Conservation (phyloP, 2,797 vertebrate genomes). For the Nannoperca obscura region DNA sequence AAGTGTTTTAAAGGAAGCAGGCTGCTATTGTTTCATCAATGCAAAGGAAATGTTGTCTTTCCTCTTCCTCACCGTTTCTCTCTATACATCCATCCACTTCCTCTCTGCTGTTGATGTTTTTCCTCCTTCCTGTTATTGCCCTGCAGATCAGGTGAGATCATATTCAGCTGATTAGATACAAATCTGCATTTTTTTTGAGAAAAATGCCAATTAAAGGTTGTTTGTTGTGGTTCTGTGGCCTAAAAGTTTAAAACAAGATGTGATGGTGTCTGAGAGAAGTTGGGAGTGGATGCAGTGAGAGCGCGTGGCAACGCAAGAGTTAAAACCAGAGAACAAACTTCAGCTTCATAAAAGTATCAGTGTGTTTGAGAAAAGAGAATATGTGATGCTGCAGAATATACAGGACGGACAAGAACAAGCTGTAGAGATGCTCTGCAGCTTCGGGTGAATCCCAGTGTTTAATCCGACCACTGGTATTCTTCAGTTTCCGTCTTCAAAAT, state of each 20-base stretch:
- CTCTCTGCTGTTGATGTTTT: not conserved
- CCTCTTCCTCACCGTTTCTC: not conserved
- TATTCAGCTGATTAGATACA: not conserved
- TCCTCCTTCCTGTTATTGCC: not conserved
- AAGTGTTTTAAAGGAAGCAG: not conserved
- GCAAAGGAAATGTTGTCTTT: not conserved
- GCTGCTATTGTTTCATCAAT: not conserved
- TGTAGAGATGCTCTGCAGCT: not conserved
- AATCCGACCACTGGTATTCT: too few species aligned
- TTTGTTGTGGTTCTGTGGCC: not conserved
- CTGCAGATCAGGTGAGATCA: constrained; percentile 1
- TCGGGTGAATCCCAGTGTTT: too few species aligned
- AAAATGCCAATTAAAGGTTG: not conserved
- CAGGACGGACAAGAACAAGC: not conserved
- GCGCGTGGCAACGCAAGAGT: not conserved
- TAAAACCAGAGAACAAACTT: not conserved
- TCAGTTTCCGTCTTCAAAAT: too few species aligned
- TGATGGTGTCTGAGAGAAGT: not conserved
- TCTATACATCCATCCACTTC: too few species aligned
- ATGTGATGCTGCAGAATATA: not conserved
- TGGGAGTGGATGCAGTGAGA: not conserved
- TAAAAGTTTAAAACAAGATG: not conserved
- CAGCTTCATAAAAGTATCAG: not conserved
- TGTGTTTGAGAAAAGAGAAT: not conserved
- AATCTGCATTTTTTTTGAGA: constrained; percentile 1